phyloP scores from a whole-genome alignment of 2,113 vertebrate genomes.

The Chauna torquata region DNA sequence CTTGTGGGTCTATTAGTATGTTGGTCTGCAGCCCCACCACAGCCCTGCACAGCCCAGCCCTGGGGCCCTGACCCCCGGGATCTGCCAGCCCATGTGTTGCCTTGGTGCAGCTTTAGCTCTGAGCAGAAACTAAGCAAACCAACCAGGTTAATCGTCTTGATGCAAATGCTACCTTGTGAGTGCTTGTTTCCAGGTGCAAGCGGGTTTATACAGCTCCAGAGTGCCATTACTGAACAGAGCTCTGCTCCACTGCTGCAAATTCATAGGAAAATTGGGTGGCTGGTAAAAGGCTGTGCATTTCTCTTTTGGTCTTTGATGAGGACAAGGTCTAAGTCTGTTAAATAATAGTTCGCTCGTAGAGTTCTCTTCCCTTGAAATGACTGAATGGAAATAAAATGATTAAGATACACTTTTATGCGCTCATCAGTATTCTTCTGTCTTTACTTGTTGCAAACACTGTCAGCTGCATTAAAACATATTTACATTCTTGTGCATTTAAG shows the following conservation, averaged over 20 bases:
- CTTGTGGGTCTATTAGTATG: no score
- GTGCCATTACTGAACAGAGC: not conserved
- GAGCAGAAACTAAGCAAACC: not conserved
- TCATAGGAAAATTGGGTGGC: not conserved
- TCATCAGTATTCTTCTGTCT: conserved; percentile 29
- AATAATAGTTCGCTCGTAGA: not conserved
- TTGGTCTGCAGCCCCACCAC: not conserved
- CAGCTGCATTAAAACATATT: conserved; percentile 38
- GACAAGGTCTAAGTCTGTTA: not conserved
- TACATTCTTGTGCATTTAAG: conserved; percentile 17
- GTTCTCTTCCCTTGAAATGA: not conserved
- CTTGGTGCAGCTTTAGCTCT: not conserved
- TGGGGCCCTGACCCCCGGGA: not conserved
- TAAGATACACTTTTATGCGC: conserved; percentile 33
- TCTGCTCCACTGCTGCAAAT: not conserved
- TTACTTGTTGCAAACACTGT: conserved; percentile 14
- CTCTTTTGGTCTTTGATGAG: not conserved
- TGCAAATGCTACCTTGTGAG: not conserved
- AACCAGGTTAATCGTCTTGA: not conserved
- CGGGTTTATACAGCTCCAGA: not conserved
- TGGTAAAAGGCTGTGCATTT: not conserved
- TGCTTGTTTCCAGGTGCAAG: not conserved
- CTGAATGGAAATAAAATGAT: conserved; percentile 45
- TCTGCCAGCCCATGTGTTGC: not conserved
- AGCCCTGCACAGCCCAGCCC: not conserved